phyloP scores from a whole-genome alignment of 2,888 invertebrate species.

The Stenichneumon culpator region DNA sequence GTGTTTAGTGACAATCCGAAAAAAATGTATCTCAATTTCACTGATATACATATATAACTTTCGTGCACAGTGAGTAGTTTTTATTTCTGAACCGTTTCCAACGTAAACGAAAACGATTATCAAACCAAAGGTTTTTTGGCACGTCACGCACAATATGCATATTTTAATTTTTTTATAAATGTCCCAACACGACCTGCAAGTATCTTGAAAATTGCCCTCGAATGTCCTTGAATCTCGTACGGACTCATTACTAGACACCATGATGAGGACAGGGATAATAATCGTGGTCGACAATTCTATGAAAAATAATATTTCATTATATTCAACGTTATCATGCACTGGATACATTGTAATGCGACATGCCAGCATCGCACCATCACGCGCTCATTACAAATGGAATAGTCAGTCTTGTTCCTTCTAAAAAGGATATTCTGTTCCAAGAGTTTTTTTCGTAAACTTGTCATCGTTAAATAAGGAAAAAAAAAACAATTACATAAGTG shows the following conservation, averaged over 20 bases:
- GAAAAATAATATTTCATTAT: slow-evolving; percentile 71
- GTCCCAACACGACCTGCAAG: too few species aligned
- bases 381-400: slow-evolving; percentile 69
- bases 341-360: slow-evolving; percentile 68
- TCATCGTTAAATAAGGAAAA: slow-evolving; percentile 48
- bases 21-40: too few species aligned
- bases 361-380: slow-evolving; percentile 70
- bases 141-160: too few species aligned
- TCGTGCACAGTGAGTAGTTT: too few species aligned
- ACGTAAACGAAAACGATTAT: too few species aligned
- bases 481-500: slow-evolving; percentile 54
- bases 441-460: slow-evolving; percentile 46
- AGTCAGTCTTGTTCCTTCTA: slow-evolving; percentile 72
- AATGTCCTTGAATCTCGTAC: too few species aligned
- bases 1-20: too few species aligned
- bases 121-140: too few species aligned
- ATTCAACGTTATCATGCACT: slow-evolving; percentile 71
- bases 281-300: slow-evolving; percentile 32
- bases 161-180: too few species aligned
- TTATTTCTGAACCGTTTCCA: too few species aligned
- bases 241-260: neutral
- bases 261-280: slow-evolving; percentile 10
- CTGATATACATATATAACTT: too few species aligned
- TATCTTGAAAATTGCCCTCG: too few species aligned
- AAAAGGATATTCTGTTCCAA: slow-evolving; percentile 68